Evolutionary conservation across 1,140 invertebrate species (phyloP).

Genomic region (Aethina tumida): DNA sequence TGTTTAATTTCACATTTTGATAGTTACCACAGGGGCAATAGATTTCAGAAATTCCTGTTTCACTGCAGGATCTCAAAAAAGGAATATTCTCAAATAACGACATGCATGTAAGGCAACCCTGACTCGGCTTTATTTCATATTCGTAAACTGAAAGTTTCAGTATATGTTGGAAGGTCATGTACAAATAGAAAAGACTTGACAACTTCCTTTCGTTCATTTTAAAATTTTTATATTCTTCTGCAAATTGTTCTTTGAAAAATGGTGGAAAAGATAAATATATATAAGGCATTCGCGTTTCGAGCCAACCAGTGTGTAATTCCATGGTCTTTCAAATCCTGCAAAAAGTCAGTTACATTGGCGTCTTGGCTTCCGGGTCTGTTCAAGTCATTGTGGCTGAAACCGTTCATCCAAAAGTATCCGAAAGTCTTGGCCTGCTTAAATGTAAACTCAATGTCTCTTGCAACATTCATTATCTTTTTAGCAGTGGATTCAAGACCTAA

Average conservation of each 20-base stretch:
- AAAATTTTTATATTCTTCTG: slow-evolving; percentile 49
- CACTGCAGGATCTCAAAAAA: slow-evolving; percentile 54
- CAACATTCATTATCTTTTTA: slow-evolving; percentile 49
- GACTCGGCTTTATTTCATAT: slow-evolving; percentile 33
- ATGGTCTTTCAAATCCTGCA: slow-evolving; percentile 33
- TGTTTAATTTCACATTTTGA: too few species aligned
- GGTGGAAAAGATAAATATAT: slow-evolving; percentile 61
- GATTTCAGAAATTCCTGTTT: slow-evolving; percentile 39
- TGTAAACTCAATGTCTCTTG: slow-evolving; percentile 47
- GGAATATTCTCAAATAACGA: slow-evolving; percentile 57
- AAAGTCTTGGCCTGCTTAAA: slow-evolving; percentile 50
- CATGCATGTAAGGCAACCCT: slow-evolving; percentile 51
- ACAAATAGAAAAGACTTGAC: slow-evolving; percentile 64
- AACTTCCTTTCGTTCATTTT: slow-evolving; percentile 52
- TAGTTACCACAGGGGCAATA: slow-evolving; percentile 6
- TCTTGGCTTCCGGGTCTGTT: slow-evolving; percentile 51
- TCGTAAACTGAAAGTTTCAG: slow-evolving; percentile 36
- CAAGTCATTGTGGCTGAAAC: slow-evolving; percentile 53
- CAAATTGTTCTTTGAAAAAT: slow-evolving; percentile 49
- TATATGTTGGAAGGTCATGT: slow-evolving; percentile 48
- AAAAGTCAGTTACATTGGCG: slow-evolving; percentile 38
- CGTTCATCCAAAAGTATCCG: slow-evolving; percentile 62
- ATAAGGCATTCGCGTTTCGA: slow-evolving; percentile 76
- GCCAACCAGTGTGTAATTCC: slow-evolving; percentile 57
- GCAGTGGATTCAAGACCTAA: slow-evolving; percentile 42